Base-by-base conservation (phyloP, 2,888 invertebrate species). In the Heliconius cydno region DNA sequence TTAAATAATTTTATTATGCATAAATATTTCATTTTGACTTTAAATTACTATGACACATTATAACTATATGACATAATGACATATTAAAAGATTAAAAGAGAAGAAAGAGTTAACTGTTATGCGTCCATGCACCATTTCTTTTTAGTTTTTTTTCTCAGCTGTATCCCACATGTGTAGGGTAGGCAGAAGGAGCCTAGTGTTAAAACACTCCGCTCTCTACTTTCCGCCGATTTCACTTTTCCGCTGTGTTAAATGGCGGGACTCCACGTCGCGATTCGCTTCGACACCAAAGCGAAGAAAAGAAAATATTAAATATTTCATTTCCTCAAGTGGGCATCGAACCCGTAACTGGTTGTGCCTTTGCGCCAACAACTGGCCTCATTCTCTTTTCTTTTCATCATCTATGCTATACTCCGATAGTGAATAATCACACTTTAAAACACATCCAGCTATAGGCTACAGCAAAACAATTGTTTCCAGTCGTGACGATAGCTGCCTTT, bases 401-500 rank as follows among this genome's bases (percentile, higher is more conserved):
- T 75, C 65, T 65, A 46, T 66, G 38, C 41, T 41, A 41, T 25
- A 30, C 30, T 67, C 67, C 57, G 57, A 22, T 22, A 73, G 66
- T 19, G 60, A 78, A 78, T 74, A 78, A 78, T 78, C 60, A 57
- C 57, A 57, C 67, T 28, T 41, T 75, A 65, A 41, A 67, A 78
- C 74, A 68, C 78, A 78, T 74, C 74, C 78, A 68, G 57, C 60
- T 30, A 67, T 73, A 73, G 73, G 60, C 60, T 68, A 78, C 67
- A 73, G 72, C 52, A 57, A 67, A 74, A 74, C 78, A 68, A 78
- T 78, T 74, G 78, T 63, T 74, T 65, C 22, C 19, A 74, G 57
- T 67, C 41, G 57, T 74, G 74, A 78, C 78, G 67, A 67, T 41
- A 60, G 78, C 65, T 41, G 73, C 74, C 78, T 74, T 78, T 78